Evolutionary conservation across 2,113 vertebrate genomes (phyloP), one percentile per base, ranked within the genome.

Genomic region (Uropsilus gracilis): DNA sequence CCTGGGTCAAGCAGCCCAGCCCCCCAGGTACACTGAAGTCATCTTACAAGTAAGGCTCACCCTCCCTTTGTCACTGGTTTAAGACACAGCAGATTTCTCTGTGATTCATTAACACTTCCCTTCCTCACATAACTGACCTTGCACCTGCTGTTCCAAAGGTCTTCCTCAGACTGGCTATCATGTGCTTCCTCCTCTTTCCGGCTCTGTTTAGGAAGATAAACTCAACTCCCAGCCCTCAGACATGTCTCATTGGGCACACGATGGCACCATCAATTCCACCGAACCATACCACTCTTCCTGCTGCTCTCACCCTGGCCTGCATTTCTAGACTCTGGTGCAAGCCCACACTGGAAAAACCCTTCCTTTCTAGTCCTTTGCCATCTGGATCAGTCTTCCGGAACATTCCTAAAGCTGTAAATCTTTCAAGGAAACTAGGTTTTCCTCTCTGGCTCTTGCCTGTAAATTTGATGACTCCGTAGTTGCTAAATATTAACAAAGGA

Each of bases 401-500:
- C 80, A 86, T 90, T 97, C 87, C 93, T 77, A 59, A 76, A 92
- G 80, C 44, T 69, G 16, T 63, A 96, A 82, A 89, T 97, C 93
- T 96, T 95, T 82, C 42, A 68, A 24, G 26, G 24, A 92, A 90
- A 90, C 37, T 80, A 26, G 30, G 44, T 83, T 96, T 95, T 91
- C 71, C 93, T 95, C 61, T 95, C 78, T 94, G 82, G 69, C 75
- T 34, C 12, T 94, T 76, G 80, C 55, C n/a, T 34, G 34, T 85
- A 95, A 84, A 88, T 80, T 61, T 88, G 78, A 86, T 83, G 78
- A 90, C 86, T 73, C 39, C 34, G 10, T 53, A 84, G 48, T 84
- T 76, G 69, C 89, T 97, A 90, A 91, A 89, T 90, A 93, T 93
- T 92, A 88, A 75, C 78, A 94, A 94, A 89, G 55, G 57, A 91